These are phyloP conservation scores for Melierax canorus DNA, from an alignment of 2,113 vertebrate species.

Conservation along the genomic window DNA sequence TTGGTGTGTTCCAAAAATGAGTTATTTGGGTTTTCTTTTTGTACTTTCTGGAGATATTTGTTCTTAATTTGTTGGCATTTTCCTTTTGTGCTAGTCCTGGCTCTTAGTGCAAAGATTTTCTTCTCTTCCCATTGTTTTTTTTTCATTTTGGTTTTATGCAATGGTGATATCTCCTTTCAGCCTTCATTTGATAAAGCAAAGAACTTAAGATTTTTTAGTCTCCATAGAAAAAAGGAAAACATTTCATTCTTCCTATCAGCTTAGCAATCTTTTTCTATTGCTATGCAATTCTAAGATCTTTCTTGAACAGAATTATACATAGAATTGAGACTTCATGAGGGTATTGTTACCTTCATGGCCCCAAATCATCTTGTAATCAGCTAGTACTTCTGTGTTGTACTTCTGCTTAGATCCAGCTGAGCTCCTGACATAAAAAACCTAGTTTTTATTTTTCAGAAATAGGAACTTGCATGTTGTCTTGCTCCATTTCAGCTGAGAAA, in stretches of 20 bases:
- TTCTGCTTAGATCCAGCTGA: neutral
- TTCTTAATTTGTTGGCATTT: neutral
- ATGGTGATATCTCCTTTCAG: neutral
- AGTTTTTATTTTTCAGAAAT: neutral
- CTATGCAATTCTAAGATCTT: neutral
- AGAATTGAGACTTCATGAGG: neutral
- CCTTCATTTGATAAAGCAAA: neutral
- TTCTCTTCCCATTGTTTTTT: neutral
- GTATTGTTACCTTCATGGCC: neutral
- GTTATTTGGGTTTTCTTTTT: neutral
- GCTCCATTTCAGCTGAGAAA: neutral
- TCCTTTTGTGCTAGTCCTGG: neutral
- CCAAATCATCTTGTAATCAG: neutral
- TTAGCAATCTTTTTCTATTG: neutral
- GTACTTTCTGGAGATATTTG: neutral
- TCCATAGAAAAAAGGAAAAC: neutral
- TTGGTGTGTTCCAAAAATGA: neutral
- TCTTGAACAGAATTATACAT: neutral
- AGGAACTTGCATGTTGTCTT: neutral
- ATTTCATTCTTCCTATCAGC: neutral
- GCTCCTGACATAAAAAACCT: neutral
- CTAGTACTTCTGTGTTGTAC: neutral
- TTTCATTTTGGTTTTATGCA: neutral
- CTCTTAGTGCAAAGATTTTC: neutral
- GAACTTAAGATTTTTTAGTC: neutral